Base-by-base conservation (phyloP, 2,797 vertebrate genomes). In the Coendou prehensilis region DNA sequence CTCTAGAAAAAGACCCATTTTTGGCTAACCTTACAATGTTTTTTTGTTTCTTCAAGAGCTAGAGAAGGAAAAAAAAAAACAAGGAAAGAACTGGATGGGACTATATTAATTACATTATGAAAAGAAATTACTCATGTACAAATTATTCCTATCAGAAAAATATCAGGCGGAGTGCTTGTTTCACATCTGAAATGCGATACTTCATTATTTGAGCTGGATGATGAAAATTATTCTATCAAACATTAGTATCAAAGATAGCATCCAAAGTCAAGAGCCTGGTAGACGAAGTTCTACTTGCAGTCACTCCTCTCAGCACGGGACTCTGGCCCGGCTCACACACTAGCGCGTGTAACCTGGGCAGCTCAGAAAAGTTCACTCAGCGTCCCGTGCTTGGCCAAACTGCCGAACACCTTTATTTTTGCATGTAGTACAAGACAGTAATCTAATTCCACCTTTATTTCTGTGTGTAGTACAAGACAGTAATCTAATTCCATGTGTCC, bases 361-460 rank as follows among this genome's bases (percentile, higher is more conserved):
- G n/a, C 87, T 69, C 64, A 33, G 71, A 67, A 67, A 79, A 64
- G 26, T 61, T 88, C 52, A 15, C 67, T 37, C 61, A 86, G 33
- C n/a, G 79, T 63, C 56, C 67, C 37, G 56, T 7, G 6, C 47
- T 87, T 87, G 76, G 33, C 67, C 41, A 71, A 54, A 73, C 64
- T 85, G 73, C 54, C 50, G 78, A 75, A 80, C 67, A 54, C 79
- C 23, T 85, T 95, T 83, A 69, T 63, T 75, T 94, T 90, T 94
- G 81, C 47, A 47, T 85, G 33, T 54, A 89, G 73, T n/a, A 69
- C 52, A 79, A 63, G 52, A 54, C 26, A 54, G 52, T 57, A 54
- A 86, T 76, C 76, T 63, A 76, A 89, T 22, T 75, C 45, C 28
- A 11, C 79, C 23, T 85, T 95, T 83, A 69, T 63, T 75, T 94